Conservation (phyloP, 2,888 invertebrate species). For the Pandemis corylana region DNA sequence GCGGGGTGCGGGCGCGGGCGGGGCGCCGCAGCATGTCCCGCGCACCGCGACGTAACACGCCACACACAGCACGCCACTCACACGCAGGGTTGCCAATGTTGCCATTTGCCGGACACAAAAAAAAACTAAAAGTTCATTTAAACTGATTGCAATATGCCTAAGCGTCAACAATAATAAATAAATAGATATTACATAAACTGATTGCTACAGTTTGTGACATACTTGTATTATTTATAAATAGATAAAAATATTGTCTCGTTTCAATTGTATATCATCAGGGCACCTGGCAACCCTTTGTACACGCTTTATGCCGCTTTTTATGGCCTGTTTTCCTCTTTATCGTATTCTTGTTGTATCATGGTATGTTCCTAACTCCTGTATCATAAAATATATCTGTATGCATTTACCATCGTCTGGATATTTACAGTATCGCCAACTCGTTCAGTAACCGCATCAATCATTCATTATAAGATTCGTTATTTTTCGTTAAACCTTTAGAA, state of each 20-base stretch:
- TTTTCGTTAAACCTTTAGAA: no score
- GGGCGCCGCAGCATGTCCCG: constrained; percentile 35
- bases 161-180: no score
- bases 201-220: neutral
- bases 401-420: constrained; percentile 42
- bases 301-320: constrained; percentile 62
- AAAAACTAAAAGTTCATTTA: neutral
- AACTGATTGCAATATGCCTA: neutral
- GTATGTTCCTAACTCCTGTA: constrained; percentile 48
- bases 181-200: no score
- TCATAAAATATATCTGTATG: constrained; percentile 31
- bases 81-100: constrained; percentile 31
- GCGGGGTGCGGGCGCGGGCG: constrained; percentile 7
- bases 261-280: neutral
- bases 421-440: constrained; percentile 6
- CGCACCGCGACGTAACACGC: constrained; percentile 34
- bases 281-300: constrained; percentile 29
- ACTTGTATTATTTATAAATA: neutral
- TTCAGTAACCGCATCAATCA: constrained; percentile 21
- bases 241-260: neutral
- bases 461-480: neutral
- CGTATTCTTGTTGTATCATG: constrained; percentile 47
- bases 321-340: constrained; percentile 65
- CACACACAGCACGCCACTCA: constrained; percentile 39
- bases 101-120: constrained; percentile 23